A percentile compares a stretch with the other conserved stretches of the same genome.
These are phyloP conservation scores for Carapus acus DNA, from an alignment of 2,797 vertebrate species.

Conservation along the genomic window DNA sequence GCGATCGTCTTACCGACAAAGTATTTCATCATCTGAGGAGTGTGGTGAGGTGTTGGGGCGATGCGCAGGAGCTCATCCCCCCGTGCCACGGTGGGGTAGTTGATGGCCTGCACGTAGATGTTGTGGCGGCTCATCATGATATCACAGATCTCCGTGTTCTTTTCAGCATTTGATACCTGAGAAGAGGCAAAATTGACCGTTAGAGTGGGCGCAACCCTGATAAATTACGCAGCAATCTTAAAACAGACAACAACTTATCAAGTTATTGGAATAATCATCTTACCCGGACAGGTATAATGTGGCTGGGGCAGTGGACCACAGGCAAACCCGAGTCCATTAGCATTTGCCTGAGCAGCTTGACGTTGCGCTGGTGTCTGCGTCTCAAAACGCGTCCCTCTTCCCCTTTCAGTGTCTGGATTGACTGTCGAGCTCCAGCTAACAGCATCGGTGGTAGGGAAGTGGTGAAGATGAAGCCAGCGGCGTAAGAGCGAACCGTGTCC, in stretches of 20 bases:
- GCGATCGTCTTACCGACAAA: constrained; percentile 82
- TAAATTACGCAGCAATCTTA: neutral
- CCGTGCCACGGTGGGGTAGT: constrained; percentile 90
- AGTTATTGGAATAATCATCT: constrained; percentile 13
- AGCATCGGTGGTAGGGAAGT: constrained; percentile 95
- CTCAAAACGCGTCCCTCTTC: constrained; percentile 80
- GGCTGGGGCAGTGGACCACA: constrained; percentile 92
- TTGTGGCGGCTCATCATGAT: constrained; percentile 88
- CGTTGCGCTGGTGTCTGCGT: constrained; percentile 92
- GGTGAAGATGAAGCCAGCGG: constrained; percentile 91
- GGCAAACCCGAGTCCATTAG: constrained; percentile 94
- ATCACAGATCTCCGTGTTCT: constrained; percentile 90
- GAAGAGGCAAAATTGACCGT: neutral
- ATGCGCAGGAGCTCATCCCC: constrained; percentile 93
- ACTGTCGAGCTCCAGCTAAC: constrained; percentile 84
- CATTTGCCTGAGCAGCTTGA: constrained; percentile 93
- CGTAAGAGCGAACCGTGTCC: constrained; percentile 85
- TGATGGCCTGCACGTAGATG: constrained; percentile 97
- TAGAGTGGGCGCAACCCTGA: neutral
- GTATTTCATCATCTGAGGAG: constrained; percentile 94
- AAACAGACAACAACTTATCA: neutral
- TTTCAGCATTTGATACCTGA: constrained; percentile 89
- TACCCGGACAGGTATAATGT: constrained; percentile 94
- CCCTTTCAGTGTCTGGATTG: constrained; percentile 82
- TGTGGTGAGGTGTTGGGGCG: constrained; percentile 93